Evolutionary conservation across 2,797 vertebrate genomes (phyloP).

Genomic region (Zalophus californianus): DNA sequence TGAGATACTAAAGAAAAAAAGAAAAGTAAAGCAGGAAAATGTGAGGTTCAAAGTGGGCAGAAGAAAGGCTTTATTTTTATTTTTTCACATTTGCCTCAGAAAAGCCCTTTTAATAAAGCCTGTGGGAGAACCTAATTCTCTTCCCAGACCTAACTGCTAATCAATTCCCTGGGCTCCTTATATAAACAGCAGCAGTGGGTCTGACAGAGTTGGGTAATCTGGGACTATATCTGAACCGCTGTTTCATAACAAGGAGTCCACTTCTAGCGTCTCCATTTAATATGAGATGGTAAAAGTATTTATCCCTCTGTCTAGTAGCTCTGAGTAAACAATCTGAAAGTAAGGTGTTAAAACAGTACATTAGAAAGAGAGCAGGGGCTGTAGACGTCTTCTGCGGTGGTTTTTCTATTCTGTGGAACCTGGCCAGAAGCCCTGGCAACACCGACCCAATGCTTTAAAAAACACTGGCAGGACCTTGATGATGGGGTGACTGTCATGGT

Average conservation of each 20-base stretch:
- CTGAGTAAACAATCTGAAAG: slow-evolving; percentile 33
- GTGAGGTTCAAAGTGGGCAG: background rate
- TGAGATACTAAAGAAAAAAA: slow-evolving; percentile 19
- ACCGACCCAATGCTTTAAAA: background rate
- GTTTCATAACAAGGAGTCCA: slow-evolving; percentile 68
- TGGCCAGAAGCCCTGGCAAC: slow-evolving; percentile 39
- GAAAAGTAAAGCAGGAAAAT: slow-evolving; percentile 9
- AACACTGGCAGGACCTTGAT: background rate
- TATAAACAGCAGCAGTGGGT: slow-evolving; percentile 70
- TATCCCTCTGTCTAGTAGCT: slow-evolving; percentile 25
- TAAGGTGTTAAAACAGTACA: background rate
- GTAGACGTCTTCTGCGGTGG: background rate
- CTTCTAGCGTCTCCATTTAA: slow-evolving; percentile 44
- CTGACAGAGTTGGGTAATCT: slow-evolving; percentile 50
- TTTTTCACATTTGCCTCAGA: slow-evolving; percentile 76
- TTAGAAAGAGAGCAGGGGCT: background rate
- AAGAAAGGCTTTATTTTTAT: slow-evolving; percentile 61
- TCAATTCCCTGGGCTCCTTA: slow-evolving; percentile 78
- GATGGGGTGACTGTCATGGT: background rate
- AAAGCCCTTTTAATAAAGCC: slow-evolving; percentile 81
- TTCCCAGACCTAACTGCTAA: slow-evolving; percentile 78
- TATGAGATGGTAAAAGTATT: background rate
- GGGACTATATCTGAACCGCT: slow-evolving; percentile 11
- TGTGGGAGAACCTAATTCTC: slow-evolving; percentile 80
- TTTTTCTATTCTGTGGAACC: slow-evolving; percentile 15